phyloP scores from a whole-genome alignment of 2,888 invertebrate genomes.

The Sinodicranocentrus sp. region DNA sequence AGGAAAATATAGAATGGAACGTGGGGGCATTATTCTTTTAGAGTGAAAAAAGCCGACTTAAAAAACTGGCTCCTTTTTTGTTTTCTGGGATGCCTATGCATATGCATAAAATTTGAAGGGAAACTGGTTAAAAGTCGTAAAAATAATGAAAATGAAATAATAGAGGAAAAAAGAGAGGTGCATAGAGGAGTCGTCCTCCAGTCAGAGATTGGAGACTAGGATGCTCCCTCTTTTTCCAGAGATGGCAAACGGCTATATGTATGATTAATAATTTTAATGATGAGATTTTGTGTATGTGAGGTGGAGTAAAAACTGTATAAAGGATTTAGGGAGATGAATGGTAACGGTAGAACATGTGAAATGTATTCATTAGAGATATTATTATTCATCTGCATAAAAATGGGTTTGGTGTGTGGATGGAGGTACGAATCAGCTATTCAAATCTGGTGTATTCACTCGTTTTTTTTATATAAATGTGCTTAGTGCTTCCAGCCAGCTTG shows the following conservation, averaged over 20 bases:
- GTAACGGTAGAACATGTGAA: conserved; percentile 52
- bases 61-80: conserved; percentile 8
- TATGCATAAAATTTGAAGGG: conserved; percentile 43
- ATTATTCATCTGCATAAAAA: conserved; percentile 54
- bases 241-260: conserved; percentile 1
- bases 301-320: not conserved
- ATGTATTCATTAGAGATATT: conserved; percentile 43
- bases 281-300: not conserved
- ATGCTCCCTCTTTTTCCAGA: conserved; percentile 36
- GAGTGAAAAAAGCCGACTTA: not conserved
- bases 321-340: not conserved
- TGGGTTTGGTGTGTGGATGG: not conserved
- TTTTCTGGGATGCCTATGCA: conserved; percentile 14
- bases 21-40: conserved; percentile 27
- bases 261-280: conserved; percentile 57
- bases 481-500: not conserved
- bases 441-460: no score
- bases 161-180: conserved; percentile 7
- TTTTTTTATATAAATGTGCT: no score
- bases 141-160: conserved; percentile 56
- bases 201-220: not conserved
- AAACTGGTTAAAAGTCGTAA: conserved; percentile 59
- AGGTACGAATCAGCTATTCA: no score
- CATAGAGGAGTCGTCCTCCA: not conserved
- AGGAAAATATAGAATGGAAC: not conserved